Conservation (phyloP, 1,140 invertebrate species). For the Lepidurus apus region DNA sequence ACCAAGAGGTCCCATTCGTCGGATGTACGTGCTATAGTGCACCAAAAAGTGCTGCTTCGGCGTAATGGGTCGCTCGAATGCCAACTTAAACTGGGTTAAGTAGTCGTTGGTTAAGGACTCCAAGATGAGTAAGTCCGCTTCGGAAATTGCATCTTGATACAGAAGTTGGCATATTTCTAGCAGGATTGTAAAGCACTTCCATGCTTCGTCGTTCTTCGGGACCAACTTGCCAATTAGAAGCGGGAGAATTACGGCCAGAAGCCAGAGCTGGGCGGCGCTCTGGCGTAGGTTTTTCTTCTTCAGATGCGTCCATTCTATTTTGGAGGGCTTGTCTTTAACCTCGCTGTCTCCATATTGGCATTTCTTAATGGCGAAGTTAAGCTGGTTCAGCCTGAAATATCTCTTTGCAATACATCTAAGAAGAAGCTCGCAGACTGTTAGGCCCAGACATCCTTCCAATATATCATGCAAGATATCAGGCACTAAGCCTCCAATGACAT, state of each 20-base stretch:
- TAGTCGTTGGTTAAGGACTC: slow-evolving; percentile 24
- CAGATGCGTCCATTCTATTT: slow-evolving; percentile 21
- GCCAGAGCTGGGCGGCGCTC: slow-evolving; percentile 27
- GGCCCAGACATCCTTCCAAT: slow-evolving; percentile 27
- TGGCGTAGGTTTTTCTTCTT: slow-evolving; percentile 28
- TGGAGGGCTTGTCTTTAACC: slow-evolving; percentile 30
- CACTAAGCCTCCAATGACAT: slow-evolving; percentile 24
- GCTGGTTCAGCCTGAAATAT: slow-evolving; percentile 25
- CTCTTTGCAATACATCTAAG: slow-evolving; percentile 21
- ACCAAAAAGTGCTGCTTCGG: slow-evolving; percentile 32
- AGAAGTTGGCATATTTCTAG: slow-evolving; percentile 28
- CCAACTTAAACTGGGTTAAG: slow-evolving; percentile 21
- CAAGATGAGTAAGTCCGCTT: slow-evolving; percentile 21
- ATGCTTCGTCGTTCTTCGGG: slow-evolving; percentile 24
- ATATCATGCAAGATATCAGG: slow-evolving; percentile 31
- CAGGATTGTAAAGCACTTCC: slow-evolving; percentile 23
- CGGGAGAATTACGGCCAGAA: slow-evolving; percentile 23
- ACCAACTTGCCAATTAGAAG: slow-evolving; percentile 26
- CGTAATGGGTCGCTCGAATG: slow-evolving; percentile 27
- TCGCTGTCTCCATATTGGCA: slow-evolving; percentile 30
- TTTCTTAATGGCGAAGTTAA: slow-evolving; percentile 26
- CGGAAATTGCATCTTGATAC: slow-evolving; percentile 31
- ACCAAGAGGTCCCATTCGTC: slow-evolving; percentile 28
- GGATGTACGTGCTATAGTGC: slow-evolving; percentile 27
- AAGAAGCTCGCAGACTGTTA: slow-evolving; percentile 27